Percentiles rank a stretch among this genome's conserved stretches.
These are phyloP conservation scores for Enteromius viviparus DNA, from an alignment of 2,797 vertebrate species.

Conservation along the genomic window DNA sequence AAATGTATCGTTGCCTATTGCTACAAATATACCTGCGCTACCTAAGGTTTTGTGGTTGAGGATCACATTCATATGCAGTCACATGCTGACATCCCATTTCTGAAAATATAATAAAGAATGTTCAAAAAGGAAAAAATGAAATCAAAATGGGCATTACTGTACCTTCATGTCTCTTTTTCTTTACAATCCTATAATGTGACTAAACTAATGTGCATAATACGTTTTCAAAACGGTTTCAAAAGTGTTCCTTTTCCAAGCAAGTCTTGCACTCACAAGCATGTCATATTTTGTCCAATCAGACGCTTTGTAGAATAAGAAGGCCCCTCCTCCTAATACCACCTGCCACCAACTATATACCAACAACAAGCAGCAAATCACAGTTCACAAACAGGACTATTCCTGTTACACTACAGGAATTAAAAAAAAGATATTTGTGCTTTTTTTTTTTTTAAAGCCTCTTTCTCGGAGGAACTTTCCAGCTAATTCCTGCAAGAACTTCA, in stretches of 20 bases:
- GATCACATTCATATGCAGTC: conserved; percentile 56
- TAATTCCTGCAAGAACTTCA: not conserved
- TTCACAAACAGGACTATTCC: not conserved
- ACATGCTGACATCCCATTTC: conserved; percentile 52
- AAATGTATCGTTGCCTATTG: too few species aligned
- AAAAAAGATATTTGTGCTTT: not conserved
- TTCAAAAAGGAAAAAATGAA: not conserved
- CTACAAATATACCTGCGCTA: too few species aligned
- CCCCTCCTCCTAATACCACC: not conserved
- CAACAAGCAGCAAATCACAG: not conserved
- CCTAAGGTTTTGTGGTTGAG: too few species aligned
- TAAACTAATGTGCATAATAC: not conserved
- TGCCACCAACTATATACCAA: not conserved
- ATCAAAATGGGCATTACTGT: not conserved
- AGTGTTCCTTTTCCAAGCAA: not conserved
- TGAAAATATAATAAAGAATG: not conserved
- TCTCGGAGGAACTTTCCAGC: too few species aligned
- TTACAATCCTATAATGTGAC: conserved; percentile 26
- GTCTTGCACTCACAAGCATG: not conserved
- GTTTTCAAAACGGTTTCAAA: not conserved
- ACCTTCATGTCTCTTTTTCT: not conserved
- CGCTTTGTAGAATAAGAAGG: not conserved
- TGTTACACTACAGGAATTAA: not conserved
- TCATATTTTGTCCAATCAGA: conserved; percentile 2
- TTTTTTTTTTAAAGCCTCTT: not conserved